phyloP scores from a whole-genome alignment of 2,113 vertebrate species.

The Pipra filicauda region DNA sequence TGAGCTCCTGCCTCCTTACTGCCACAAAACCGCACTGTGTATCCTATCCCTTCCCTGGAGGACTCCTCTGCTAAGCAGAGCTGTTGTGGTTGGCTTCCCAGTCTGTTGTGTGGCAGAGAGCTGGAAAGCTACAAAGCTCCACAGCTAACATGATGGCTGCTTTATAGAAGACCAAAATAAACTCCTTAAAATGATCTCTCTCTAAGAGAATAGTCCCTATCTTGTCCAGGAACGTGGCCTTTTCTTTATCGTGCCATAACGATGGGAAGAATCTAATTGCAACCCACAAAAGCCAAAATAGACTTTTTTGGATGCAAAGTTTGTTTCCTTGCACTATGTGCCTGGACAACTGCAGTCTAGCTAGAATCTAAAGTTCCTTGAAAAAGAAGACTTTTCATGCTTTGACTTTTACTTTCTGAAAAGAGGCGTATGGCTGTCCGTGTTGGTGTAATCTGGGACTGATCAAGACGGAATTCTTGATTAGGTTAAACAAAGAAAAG shows the following conservation, averaged over 20 bases:
- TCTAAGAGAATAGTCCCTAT: background rate
- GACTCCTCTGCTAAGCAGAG: slow-evolving; percentile 35
- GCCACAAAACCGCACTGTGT: slow-evolving; percentile 44
- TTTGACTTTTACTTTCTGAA: background rate
- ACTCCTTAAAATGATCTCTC: background rate
- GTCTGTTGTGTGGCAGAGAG: slow-evolving; percentile 13
- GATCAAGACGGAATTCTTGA: background rate
- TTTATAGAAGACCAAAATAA: slow-evolving; percentile 31
- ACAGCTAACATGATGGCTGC: background rate
- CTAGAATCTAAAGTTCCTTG: background rate
- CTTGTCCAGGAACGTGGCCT: slow-evolving; percentile 7
- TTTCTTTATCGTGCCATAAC: background rate
- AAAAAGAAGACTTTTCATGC: background rate
- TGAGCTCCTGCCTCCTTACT: slow-evolving; percentile 24
- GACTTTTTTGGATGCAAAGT: background rate
- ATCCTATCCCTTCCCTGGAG: slow-evolving; percentile 37
- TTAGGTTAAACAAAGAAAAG: background rate
- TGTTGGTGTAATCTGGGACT: background rate
- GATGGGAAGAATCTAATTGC: slow-evolving; percentile 14
- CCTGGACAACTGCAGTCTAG: background rate
- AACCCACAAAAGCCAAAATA: background rate
- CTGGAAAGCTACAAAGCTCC: slow-evolving; percentile 28
- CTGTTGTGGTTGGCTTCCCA: slow-evolving; percentile 40
- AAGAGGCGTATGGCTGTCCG: background rate
- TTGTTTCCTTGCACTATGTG: background rate